phyloP scores from a whole-genome alignment of 2,797 vertebrate genomes.

The Poeciliopsis paucimaculata region DNA sequence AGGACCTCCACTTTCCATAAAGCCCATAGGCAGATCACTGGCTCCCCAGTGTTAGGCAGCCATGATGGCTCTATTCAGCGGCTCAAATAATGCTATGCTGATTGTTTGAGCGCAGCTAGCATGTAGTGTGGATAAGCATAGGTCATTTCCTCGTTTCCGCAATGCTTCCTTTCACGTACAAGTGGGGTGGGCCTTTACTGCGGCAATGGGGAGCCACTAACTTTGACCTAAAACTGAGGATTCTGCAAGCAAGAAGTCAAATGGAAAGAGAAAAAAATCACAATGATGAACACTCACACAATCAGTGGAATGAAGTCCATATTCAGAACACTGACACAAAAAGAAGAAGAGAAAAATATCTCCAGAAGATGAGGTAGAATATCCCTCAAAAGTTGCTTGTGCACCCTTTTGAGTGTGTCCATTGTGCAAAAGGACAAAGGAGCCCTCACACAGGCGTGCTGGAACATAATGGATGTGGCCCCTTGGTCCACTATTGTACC shows the following conservation, averaged over 20 bases:
- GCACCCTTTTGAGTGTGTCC: conserved; percentile 46
- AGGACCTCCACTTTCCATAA: conserved; percentile 61
- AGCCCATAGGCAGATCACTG: conserved; percentile 65
- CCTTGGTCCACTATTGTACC: conserved; percentile 59
- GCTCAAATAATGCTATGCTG: conserved; percentile 64
- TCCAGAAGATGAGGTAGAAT: conserved; percentile 40
- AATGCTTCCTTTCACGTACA: conserved; percentile 64
- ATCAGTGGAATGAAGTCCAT: conserved; percentile 23
- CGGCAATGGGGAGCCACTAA: conserved; percentile 38
- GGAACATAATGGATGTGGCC: conserved; percentile 67
- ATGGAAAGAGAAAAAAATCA: conserved; percentile 39
- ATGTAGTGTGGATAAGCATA: conserved; percentile 66
- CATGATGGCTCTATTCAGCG: conserved; percentile 70
- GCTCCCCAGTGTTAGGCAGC: conserved; percentile 52
- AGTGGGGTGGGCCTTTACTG: conserved; percentile 55
- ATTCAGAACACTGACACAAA: conserved; percentile 12
- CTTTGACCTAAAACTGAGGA: conserved; percentile 30
- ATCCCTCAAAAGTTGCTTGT: conserved; percentile 38
- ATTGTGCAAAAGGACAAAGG: conserved; percentile 62
- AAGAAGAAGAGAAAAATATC: not conserved
- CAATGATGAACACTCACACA: conserved; percentile 16
- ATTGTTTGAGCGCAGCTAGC: conserved; percentile 68
- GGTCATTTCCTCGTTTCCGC: conserved; percentile 75
- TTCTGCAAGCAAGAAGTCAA: conserved; percentile 38
- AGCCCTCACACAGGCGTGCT: conserved; percentile 39